Evolutionary conservation across 1,140 invertebrate genomes (phyloP).

Genomic region (Leptonema lineaticorne): DNA sequence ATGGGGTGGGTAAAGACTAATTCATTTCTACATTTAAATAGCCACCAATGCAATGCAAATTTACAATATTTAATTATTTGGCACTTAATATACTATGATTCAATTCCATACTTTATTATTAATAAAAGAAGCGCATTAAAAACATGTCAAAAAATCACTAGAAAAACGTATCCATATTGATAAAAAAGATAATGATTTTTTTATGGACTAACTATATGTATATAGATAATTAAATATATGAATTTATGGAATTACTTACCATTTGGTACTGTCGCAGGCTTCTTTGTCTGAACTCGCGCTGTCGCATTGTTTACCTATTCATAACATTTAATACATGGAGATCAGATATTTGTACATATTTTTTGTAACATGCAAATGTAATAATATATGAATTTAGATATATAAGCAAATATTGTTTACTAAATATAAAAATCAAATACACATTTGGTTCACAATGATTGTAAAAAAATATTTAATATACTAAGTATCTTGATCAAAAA

Average conservation of each 20-base stretch:
- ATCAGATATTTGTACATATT: constrained; percentile 6
- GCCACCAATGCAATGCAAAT: neutral
- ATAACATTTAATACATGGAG: constrained; percentile 7
- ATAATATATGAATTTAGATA: neutral
- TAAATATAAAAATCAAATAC: neutral
- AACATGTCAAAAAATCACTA: too few species aligned
- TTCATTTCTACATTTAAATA: neutral
- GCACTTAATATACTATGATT: too few species aligned
- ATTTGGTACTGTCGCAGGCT: constrained; percentile 89
- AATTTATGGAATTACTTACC: constrained; percentile 65
- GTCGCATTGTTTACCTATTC: constrained; percentile 96
- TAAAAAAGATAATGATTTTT: too few species aligned
- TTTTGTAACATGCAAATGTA: neutral
- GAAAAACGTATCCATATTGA: too few species aligned
- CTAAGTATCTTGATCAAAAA: neutral
- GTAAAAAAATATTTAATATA: neutral
- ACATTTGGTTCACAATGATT: neutral
- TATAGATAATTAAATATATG: neutral
- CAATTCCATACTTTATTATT: too few species aligned
- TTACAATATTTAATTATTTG: too few species aligned
- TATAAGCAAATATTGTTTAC: neutral
- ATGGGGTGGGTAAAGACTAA: neutral
- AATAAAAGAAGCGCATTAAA: too few species aligned
- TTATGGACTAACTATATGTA: neutral
- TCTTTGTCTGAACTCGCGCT: constrained; percentile 96